Conservation (phyloP, 1,140 invertebrate species). For the Dermatophagoides farinae region DNA sequence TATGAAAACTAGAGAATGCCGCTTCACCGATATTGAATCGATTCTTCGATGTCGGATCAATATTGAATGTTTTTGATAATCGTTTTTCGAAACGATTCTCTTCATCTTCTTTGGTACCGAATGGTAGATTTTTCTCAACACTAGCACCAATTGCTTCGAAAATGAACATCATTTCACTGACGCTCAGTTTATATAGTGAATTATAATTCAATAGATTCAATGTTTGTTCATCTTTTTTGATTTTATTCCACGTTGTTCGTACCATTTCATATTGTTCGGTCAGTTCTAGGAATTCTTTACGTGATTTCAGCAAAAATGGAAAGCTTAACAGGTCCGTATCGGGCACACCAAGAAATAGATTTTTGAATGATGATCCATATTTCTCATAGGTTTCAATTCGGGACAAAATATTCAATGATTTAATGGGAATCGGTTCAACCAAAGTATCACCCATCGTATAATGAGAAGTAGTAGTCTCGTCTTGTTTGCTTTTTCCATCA, state of each 20-base stretch:
- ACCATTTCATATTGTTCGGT: slow-evolving; percentile 13
- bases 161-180: slow-evolving; percentile 15
- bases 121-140: not conserved
- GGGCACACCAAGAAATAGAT: slow-evolving; percentile 4
- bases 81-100: not conserved
- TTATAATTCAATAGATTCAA: slow-evolving; percentile 7
- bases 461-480: too few relatives aligned
- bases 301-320: slow-evolving; percentile 13
- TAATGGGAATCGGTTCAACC: not conserved
- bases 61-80: not conserved
- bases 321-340: slow-evolving; percentile 13
- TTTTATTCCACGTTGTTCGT: not conserved
- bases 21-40: not conserved
- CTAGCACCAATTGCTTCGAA: slow-evolving; percentile 14
- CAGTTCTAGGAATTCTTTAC: slow-evolving; percentile 12
- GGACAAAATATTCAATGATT: not conserved
- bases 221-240: not conserved
- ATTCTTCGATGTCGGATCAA: not conserved
- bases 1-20: not conserved
- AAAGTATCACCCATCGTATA: not conserved
- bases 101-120: not conserved
- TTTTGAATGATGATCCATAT: slow-evolving; percentile 9
- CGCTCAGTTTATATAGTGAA: slow-evolving; percentile 3
- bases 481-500: too few relatives aligned
- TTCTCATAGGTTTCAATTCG: slow-evolving; percentile 13